Evolutionary conservation across 2,888 invertebrate genomes (phyloP).

Genomic region (Globia sparganii): DNA sequence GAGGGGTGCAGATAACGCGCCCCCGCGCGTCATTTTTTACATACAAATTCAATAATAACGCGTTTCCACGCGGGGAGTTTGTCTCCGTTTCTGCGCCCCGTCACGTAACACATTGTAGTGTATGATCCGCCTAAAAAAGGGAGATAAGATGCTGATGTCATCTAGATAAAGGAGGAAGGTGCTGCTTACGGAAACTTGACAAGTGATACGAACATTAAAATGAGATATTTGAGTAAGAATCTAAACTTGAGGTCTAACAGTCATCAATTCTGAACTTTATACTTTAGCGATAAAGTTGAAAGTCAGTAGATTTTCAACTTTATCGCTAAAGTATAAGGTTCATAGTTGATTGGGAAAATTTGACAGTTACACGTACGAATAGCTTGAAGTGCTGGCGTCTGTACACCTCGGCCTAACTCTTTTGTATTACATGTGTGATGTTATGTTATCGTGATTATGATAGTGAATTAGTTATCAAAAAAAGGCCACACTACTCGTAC

Average conservation of each 20-base stretch:
- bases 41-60: background rate
- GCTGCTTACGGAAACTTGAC: background rate
- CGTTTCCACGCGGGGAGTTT: background rate
- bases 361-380: too few relatives aligned
- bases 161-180: background rate
- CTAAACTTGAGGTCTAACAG: background rate
- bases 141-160: slow-evolving; percentile 12
- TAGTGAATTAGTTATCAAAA: slow-evolving; percentile 1
- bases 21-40: background rate
- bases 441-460: background rate
- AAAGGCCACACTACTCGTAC: background rate
- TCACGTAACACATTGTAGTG: background rate
- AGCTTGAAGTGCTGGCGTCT: too few relatives aligned
- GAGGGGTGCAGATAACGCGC: background rate
- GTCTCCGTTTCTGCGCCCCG: background rate
- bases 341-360: too few relatives aligned
- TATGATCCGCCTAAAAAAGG: background rate
- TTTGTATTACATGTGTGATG: background rate
- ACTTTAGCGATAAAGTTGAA: too few relatives aligned
- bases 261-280: too few relatives aligned
- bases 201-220: background rate
- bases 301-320: background rate
- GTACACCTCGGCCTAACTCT: background rate
- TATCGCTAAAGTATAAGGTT: too few relatives aligned
- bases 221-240: background rate